These are phyloP conservation scores for Neoascia interrupta DNA, from an alignment of 2,888 invertebrate genomes.

Conservation along the genomic window DNA sequence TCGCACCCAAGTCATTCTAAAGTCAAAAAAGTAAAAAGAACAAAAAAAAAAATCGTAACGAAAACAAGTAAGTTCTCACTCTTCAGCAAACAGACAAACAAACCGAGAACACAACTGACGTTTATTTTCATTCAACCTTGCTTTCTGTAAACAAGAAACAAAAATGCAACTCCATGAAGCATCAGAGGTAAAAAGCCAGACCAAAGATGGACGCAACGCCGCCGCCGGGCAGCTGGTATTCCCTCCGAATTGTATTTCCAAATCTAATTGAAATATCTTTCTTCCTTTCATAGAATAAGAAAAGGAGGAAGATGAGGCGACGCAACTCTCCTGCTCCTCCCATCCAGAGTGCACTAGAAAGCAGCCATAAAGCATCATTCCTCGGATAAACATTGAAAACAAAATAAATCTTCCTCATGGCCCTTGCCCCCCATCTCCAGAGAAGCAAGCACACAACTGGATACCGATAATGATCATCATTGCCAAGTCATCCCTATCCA, in stretches of 20 bases:
- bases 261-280: slow-evolving; percentile 62
- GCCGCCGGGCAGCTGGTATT: slow-evolving; percentile 22
- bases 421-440: neutral
- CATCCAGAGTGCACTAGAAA: neutral
- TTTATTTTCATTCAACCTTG: slow-evolving; percentile 30
- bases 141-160: neutral
- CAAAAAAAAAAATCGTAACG: slow-evolving; percentile 35
- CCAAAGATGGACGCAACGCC: neutral
- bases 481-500: slow-evolving; percentile 18
- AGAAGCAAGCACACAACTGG: slow-evolving; percentile 29
- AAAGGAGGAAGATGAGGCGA: neutral
- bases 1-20: too few relatives aligned
- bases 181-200: neutral
- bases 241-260: slow-evolving; percentile 10
- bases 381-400: slow-evolving; percentile 61
- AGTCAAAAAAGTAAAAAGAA: too few relatives aligned
- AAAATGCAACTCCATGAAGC: slow-evolving; percentile 35
- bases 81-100: slow-evolving; percentile 49
- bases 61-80: slow-evolving; percentile 29
- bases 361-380: slow-evolving; percentile 62
- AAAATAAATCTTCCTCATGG: slow-evolving; percentile 62
- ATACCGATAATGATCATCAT: slow-evolving; percentile 68
- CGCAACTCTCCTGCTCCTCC: neutral
- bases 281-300: neutral
- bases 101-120: slow-evolving; percentile 16